phyloP scores from a whole-genome alignment of 2,113 vertebrate genomes.

The Equus przewalskii region DNA sequence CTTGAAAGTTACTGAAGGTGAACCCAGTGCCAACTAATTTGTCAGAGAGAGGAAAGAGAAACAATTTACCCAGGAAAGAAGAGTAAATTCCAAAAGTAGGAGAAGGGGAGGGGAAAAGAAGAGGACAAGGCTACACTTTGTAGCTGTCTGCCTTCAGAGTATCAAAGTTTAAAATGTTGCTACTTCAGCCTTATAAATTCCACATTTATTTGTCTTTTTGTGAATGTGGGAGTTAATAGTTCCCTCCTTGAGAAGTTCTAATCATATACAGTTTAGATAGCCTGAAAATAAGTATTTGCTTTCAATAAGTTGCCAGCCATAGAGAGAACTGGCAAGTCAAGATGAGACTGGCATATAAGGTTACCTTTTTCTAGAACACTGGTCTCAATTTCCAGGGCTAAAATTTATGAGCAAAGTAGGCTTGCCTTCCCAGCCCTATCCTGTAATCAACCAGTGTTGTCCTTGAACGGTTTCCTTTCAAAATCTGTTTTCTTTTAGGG shows the following conservation, averaged over 20 bases:
- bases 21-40: not conserved
- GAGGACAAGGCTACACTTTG: not conserved
- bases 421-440: not conserved
- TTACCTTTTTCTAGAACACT: slow-evolving; percentile 13
- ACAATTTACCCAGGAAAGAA: not conserved
- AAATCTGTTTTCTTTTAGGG: not conserved
- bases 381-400: not conserved
- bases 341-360: not conserved
- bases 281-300: slow-evolving; percentile 26
- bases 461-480: not conserved
- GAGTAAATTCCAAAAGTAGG: slow-evolving; percentile 9
- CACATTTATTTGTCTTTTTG: not conserved
- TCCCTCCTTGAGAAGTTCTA: not conserved
- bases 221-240: not conserved
- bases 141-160: not conserved
- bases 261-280: not conserved
- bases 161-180: not conserved
- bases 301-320: not conserved
- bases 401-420: not conserved
- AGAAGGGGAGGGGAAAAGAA: not conserved
- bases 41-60: not conserved
- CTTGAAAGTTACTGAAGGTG: slow-evolving; percentile 4
- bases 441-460: not conserved
- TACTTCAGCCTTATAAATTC: not conserved
- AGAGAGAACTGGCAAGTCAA: not conserved